phyloP scores from a whole-genome alignment of 2,797 vertebrate genomes.

The Dicrostonyx torquatus region DNA sequence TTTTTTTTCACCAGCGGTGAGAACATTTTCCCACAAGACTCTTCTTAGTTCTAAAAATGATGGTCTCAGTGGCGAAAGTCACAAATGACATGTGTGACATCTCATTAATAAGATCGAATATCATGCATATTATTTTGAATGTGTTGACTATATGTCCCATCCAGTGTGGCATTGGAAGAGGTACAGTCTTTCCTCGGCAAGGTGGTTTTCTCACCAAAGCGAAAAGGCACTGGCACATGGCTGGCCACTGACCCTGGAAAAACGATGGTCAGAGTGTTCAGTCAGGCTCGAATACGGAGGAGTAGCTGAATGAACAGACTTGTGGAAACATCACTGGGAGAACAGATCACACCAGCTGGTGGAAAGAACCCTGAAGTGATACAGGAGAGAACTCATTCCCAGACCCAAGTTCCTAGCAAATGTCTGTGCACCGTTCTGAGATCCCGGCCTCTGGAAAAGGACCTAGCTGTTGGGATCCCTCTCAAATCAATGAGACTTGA shows the following conservation, averaged over 20 bases:
- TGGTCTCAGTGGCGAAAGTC: constrained; percentile 53
- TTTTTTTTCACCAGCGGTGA: constrained; percentile 80
- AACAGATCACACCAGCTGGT: not conserved
- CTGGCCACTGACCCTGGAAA: not conserved
- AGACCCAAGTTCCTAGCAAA: fast-evolving
- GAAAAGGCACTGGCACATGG: not conserved
- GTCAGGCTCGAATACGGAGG: not conserved
- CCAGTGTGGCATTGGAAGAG: not conserved
- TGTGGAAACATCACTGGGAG: not conserved
- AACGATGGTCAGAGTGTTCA: not conserved
- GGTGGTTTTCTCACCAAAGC: not conserved
- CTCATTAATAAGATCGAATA: constrained; percentile 8
- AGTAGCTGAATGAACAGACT: not conserved
- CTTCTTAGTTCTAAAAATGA: constrained; percentile 73
- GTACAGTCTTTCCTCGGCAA: not conserved
- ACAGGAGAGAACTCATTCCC: too few relatives aligned
- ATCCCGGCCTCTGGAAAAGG: not conserved
- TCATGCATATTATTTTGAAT: constrained; percentile 18
- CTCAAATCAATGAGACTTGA: not conserved
- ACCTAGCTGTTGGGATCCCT: not conserved
- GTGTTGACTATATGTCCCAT: constrained; percentile 13
- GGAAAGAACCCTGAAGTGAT: not conserved
- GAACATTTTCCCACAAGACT: constrained; percentile 71
- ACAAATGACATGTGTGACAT: constrained; percentile 10
- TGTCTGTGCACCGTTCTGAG: fast-evolving